phyloP scores from a whole-genome alignment of 1,140 invertebrate genomes.

The Dendroctonus ponderosae region DNA sequence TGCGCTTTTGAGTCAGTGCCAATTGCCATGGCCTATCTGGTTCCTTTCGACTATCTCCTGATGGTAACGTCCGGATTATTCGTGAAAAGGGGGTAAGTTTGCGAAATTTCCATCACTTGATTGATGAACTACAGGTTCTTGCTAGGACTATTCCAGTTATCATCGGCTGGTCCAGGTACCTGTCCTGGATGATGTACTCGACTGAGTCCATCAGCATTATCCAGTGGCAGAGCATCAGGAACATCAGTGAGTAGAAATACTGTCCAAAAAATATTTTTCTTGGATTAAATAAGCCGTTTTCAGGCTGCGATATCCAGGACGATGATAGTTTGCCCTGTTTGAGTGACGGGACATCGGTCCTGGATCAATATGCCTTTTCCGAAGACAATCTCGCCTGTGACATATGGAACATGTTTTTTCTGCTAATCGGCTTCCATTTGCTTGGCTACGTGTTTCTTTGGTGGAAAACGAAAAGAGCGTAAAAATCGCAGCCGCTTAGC shows the following conservation, averaged over 20 bases:
- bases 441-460: conserved; percentile 66
- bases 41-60: conserved; percentile 82
- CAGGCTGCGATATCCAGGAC: conserved; percentile 62
- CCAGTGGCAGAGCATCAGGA: conserved; percentile 73
- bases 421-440: conserved; percentile 70
- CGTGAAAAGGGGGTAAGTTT: conserved; percentile 70
- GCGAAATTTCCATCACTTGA: neutral
- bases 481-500: neutral
- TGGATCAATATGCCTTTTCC: conserved; percentile 70
- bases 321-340: conserved; percentile 65
- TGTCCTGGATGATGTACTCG: conserved; percentile 91
- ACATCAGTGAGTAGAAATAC: conserved; percentile 67
- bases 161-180: conserved; percentile 80
- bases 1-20: conserved; percentile 77
- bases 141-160: conserved; percentile 74
- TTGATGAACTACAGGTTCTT: conserved; percentile 31
- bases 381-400: conserved; percentile 63
- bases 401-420: conserved; percentile 61
- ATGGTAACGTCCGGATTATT: conserved; percentile 88
- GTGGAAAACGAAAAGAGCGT: conserved; percentile 53
- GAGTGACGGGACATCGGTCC: conserved; percentile 66
- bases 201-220: conserved; percentile 83
- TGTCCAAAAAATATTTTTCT: neutral
- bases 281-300: conserved; percentile 38
- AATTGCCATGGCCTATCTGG: conserved; percentile 76